phyloP scores from a whole-genome alignment of 2,888 invertebrate species.

The Dolichomitus sp. region DNA sequence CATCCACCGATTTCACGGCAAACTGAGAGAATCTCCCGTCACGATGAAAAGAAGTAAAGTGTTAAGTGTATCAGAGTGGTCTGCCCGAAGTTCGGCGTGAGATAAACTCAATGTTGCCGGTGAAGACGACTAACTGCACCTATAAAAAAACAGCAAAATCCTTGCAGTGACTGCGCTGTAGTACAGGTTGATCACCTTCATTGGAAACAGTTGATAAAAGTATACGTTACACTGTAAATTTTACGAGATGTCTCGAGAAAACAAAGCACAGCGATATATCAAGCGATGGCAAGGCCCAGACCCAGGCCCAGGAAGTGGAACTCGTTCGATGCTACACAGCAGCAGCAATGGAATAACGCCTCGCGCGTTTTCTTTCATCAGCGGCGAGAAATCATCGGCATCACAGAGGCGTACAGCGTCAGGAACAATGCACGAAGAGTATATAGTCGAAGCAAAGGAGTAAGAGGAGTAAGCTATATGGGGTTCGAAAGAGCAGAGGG shows the following conservation, averaged over 20 bases:
- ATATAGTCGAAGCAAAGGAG: slow-evolving; percentile 23
- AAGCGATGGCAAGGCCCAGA: background rate
- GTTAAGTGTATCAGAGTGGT: background rate
- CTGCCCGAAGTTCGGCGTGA: background rate
- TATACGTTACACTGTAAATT: background rate
- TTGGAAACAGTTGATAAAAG: background rate
- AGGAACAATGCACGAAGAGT: slow-evolving; percentile 57
- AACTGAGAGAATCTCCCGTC: slow-evolving; percentile 13
- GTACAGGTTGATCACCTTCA: background rate
- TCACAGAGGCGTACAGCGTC: slow-evolving; percentile 34
- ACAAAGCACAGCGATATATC: slow-evolving; percentile 36
- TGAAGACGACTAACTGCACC: background rate
- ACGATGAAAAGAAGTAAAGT: slow-evolving; percentile 24
- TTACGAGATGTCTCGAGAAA: background rate
- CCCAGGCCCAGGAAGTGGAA: slow-evolving; percentile 48
- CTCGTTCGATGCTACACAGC: slow-evolving; percentile 48
- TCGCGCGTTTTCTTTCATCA: slow-evolving; percentile 59
- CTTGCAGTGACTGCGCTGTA: background rate
- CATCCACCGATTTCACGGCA: slow-evolving; percentile 50
- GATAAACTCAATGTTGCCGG: background rate
- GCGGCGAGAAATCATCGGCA: slow-evolving; percentile 51
- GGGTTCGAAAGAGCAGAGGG: slow-evolving; percentile 48
- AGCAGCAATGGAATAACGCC: slow-evolving; percentile 18
- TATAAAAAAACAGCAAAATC: background rate
- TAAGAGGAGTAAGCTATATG: slow-evolving; percentile 35